Base-by-base conservation (phyloP, 1,140 invertebrate species). In the Dryas iulia region DNA sequence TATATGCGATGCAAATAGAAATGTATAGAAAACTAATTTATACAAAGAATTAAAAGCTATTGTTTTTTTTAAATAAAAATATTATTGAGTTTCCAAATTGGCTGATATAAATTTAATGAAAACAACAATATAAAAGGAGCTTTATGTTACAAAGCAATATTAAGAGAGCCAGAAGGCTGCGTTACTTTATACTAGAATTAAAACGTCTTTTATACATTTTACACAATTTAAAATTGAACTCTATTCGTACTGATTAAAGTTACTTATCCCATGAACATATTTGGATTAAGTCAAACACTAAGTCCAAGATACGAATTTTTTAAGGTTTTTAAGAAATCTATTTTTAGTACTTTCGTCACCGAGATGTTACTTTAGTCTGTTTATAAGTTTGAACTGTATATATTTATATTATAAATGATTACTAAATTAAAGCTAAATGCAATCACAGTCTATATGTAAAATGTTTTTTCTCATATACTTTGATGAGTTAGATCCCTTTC, bases 101-200 rank as follows among this genome's bases (percentile, higher is more conserved):
- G n/a, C n/a, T n/a, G n/a, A n/a, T n/a, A 39, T 14, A 39, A 24
- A n/a, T 12, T 56, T 24, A 25, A 56, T 56, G 18, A 70, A 39
- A 39, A 63, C 47, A 66, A 31, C 64, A 66, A 69, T 75, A 59
- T 71, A 56, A 60, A 61, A 10, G 53, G 18, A 35, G 3, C 69
- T 31, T 73, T 73, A 75, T 66, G 39, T 60, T 56, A 66, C 61
- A 69, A 54, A 75, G 59, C 66, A 68, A 69, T 67, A 75, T 75
- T 69, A 67, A 63, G 70, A 75, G 69, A 72, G 60, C 59, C 59
- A 62, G 74, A 76, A 76, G 74, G 74, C 68, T 76, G 74, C 61
- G 61, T 59, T 70, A 47, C 62, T 59, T 53, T 12, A 26, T 5
- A 1, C n/a, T 10, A 14, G 12, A 54, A 33, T 1, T 2, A 10